Conservation (phyloP, 1,140 invertebrate species). For the Drosophila arizonae region DNA sequence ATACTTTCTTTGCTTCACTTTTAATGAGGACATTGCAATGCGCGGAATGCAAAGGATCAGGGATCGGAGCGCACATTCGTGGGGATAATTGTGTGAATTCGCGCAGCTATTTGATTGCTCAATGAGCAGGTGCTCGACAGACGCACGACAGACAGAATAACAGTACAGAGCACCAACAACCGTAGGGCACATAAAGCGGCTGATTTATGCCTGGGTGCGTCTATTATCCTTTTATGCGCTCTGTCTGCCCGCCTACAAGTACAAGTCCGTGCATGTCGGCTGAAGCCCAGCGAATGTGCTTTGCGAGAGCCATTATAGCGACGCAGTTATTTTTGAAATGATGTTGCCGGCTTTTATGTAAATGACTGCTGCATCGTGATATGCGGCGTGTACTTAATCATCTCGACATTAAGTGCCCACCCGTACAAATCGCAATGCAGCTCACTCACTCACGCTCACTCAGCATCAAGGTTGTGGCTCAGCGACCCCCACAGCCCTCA, state of each 20-base stretch:
- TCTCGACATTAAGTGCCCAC: constrained; percentile 65
- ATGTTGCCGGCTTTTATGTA: constrained; percentile 54
- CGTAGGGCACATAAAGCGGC: constrained; percentile 32
- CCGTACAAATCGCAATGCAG: constrained; percentile 45
- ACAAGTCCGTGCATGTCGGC: constrained; percentile 11
- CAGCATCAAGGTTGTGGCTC: constrained; percentile 49
- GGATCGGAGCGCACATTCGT: constrained; percentile 10
- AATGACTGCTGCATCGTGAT: constrained; percentile 61
- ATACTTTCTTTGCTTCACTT: constrained; percentile 50
- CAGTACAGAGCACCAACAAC: background rate
- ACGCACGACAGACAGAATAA: too few species aligned
- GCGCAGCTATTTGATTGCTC: constrained; percentile 67
- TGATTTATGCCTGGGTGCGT: constrained; percentile 62
- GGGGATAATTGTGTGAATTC: constrained; percentile 58
- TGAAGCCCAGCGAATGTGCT: constrained; percentile 27
- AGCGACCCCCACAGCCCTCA: background rate
- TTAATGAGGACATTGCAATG: constrained; percentile 57
- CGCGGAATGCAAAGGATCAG: constrained; percentile 17
- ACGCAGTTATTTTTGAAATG: constrained; percentile 44
- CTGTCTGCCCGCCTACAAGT: constrained; percentile 10
- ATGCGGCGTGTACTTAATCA: constrained; percentile 71
- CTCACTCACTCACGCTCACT: constrained; percentile 37
- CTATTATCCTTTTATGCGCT: constrained; percentile 46
- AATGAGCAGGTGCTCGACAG: constrained; percentile 46
- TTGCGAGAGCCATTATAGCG: constrained; percentile 29